Conservation (phyloP, 1,140 invertebrate species). For the Radopholus similis region DNA sequence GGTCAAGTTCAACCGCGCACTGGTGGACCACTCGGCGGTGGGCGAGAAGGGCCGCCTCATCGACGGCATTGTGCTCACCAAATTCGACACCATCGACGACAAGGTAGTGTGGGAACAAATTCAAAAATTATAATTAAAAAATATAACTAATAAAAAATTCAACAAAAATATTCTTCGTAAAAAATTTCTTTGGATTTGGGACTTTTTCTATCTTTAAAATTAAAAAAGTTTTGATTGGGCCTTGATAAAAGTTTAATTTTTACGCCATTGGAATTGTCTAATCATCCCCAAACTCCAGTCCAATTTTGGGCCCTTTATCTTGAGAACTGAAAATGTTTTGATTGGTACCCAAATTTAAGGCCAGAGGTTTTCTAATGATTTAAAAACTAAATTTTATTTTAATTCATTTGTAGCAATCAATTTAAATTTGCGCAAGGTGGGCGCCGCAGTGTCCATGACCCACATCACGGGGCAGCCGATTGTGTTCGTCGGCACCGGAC, state of each 20-base stretch:
- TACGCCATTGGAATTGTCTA: too few relatives aligned
- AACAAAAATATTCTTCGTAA: too few relatives aligned
- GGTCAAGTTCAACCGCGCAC: slow-evolving; percentile 94
- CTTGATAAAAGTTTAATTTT: too few relatives aligned
- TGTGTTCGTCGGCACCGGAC: slow-evolving; percentile 97
- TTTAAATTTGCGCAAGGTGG: too few relatives aligned
- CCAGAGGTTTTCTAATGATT: slow-evolving; percentile 1
- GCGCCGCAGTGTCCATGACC: slow-evolving; percentile 98
- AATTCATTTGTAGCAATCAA: too few relatives aligned
- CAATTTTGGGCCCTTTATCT: too few relatives aligned
- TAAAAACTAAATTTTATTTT: slow-evolving; percentile 21
- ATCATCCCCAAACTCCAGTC: too few relatives aligned
- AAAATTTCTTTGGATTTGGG: neutral
- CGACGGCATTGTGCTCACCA: slow-evolving; percentile 94
- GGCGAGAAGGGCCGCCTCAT: slow-evolving; percentile 79
- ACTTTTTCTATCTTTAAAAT: slow-evolving; percentile 22
- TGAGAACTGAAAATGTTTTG: too few relatives aligned
- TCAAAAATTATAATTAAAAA: neutral
- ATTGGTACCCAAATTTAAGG: too few relatives aligned
- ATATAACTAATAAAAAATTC: neutral
- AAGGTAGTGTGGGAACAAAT: slow-evolving; percentile 69
- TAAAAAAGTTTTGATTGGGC: too few relatives aligned
- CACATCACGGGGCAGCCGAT: slow-evolving; percentile 99
- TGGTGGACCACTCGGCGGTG: slow-evolving; percentile 66
- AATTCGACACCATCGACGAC: slow-evolving; percentile 98